Percentiles rank a stretch among this genome's conserved stretches.
These are phyloP conservation scores for Embiotoca jacksoni DNA, from an alignment of 2,113 vertebrate species.

Conservation along the genomic window DNA sequence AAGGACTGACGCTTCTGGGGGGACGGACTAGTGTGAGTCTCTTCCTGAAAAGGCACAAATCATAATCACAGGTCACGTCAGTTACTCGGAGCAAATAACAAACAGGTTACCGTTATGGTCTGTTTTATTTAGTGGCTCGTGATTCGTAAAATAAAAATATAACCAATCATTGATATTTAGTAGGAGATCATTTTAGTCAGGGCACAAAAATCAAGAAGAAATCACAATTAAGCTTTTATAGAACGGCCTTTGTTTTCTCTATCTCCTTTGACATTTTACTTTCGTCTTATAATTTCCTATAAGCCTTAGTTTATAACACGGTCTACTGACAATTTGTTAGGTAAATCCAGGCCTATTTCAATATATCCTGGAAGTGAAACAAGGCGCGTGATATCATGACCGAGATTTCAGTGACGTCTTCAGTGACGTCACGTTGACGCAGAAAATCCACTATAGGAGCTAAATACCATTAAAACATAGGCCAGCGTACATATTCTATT, in stretches of 20 bases:
- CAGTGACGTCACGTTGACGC: slow-evolving; percentile 3
- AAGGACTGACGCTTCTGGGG: too few species aligned
- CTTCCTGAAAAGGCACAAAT: neutral
- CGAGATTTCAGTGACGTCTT: slow-evolving; percentile 18
- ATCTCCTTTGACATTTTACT: neutral
- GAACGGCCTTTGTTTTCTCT: neutral
- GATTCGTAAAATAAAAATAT: neutral
- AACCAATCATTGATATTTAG: too few species aligned
- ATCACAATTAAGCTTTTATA: neutral
- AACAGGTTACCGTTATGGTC: neutral
- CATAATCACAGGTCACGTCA: too few species aligned
- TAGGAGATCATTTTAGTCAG: too few species aligned
- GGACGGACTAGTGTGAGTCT: neutral
- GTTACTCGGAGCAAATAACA: neutral
- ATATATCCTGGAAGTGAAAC: too few species aligned
- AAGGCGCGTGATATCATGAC: neutral
- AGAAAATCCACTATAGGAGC: slow-evolving; percentile 71
- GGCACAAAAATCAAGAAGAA: neutral
- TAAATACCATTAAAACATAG: slow-evolving; percentile 51
- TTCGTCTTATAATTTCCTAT: neutral
- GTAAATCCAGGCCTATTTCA: too few species aligned
- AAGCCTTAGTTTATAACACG: too few species aligned
- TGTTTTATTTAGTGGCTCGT: neutral
- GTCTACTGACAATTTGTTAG: too few species aligned
- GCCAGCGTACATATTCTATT: neutral